These are phyloP conservation scores for Hydrochoerus hydrochaeris DNA, from an alignment of 2,113 vertebrate genomes.

Conservation along the genomic window DNA sequence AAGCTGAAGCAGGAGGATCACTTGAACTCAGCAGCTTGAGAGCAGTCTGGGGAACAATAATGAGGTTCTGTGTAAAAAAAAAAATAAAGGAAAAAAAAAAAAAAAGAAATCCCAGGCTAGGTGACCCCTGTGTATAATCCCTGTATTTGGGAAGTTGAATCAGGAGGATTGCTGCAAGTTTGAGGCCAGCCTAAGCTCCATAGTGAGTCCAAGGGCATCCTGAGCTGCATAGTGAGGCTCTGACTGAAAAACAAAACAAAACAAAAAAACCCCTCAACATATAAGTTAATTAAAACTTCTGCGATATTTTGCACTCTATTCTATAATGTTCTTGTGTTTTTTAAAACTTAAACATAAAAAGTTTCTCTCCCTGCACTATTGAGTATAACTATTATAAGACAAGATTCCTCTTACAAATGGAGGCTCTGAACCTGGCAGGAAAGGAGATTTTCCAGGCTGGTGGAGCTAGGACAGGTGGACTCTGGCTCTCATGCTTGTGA, in stretches of 20 bases:
- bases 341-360: too few species aligned
- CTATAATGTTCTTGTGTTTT: not conserved
- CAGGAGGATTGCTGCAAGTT: not conserved
- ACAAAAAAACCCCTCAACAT: too few species aligned
- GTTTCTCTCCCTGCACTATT: too few species aligned
- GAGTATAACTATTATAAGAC: too few species aligned
- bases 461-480: too few species aligned
- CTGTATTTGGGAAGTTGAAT: not conserved
- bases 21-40: not conserved
- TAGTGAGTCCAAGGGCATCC: not conserved
- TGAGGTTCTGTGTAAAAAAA: not conserved
- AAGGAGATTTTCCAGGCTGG: too few species aligned
- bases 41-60: not conserved
- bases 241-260: too few species aligned
- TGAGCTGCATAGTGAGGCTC: not conserved
- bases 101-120: not conserved
- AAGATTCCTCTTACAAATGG: too few species aligned
- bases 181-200: not conserved
- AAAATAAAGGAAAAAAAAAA: not conserved
- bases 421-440: too few species aligned
- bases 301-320: not conserved
- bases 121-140: not conserved
- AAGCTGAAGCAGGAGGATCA: not conserved
- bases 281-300: not conserved
- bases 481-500: too few species aligned